These are phyloP conservation scores for Melanostigma gelatinosum DNA, from an alignment of 2,113 vertebrate species.

Conservation along the genomic window DNA sequence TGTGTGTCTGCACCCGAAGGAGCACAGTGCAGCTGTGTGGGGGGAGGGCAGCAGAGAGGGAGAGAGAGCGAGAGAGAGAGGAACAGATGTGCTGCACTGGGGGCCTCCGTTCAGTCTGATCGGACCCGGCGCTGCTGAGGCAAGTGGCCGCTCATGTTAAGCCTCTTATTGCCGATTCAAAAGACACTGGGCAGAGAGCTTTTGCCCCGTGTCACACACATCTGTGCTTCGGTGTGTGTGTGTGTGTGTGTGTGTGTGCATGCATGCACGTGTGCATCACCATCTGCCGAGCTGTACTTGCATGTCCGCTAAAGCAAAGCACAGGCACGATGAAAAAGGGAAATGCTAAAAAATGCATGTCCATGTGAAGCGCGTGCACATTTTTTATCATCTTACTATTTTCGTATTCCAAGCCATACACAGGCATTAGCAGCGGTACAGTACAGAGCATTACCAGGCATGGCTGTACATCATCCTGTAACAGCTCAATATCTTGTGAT, in stretches of 20 bases:
- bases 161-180: slow-evolving; percentile 78
- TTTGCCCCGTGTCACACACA: slow-evolving; percentile 34
- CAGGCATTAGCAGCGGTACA: not conserved
- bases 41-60: not conserved
- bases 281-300: slow-evolving; percentile 23
- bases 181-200: slow-evolving; percentile 60
- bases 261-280: not conserved
- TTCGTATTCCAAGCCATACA: not conserved
- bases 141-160: slow-evolving; percentile 76
- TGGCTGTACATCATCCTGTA: not conserved
- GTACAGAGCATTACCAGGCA: not conserved
- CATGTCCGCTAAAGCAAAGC: not conserved
- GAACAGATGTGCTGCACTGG: slow-evolving; percentile 61
- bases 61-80: not conserved
- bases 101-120: slow-evolving; percentile 29
- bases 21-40: slow-evolving; percentile 37
- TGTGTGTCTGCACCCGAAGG: slow-evolving; percentile 8
- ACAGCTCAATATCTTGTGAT: slow-evolving; percentile 26
- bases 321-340: not conserved
- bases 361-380: not conserved
- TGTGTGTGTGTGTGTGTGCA: not conserved
- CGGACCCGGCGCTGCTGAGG: slow-evolving; percentile 31
- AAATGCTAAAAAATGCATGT: not conserved
- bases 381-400: not conserved
- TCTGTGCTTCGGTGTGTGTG: slow-evolving; percentile 4